Percentiles rank a stretch among this genome's conserved stretches.
Evolutionary conservation across 2,888 invertebrate species (phyloP).

Genomic region (Nephrotoma guestfalica): DNA sequence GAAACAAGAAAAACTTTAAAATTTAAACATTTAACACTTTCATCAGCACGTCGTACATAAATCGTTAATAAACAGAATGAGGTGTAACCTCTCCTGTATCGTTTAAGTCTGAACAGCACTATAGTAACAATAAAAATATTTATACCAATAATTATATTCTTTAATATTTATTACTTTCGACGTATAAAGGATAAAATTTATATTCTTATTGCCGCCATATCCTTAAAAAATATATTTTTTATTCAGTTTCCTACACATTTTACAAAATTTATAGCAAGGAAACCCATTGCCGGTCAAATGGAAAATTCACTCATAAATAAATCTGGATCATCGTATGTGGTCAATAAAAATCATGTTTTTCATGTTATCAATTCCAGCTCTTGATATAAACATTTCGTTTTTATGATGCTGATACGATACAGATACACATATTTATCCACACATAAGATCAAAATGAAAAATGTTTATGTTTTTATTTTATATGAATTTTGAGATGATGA

Average conservation of each 20-base stretch:
- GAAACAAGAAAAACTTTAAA: background rate
- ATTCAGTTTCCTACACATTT: background rate
- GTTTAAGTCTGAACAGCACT: background rate
- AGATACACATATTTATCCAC: background rate
- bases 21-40: background rate
- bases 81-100: background rate
- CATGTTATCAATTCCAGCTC: background rate
- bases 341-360: background rate
- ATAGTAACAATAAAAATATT: background rate
- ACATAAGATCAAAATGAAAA: background rate
- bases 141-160: background rate
- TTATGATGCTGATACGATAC: background rate
- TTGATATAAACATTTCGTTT: background rate
- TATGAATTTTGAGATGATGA: background rate
- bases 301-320: background rate
- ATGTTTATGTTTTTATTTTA: background rate
- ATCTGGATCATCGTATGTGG: background rate
- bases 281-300: background rate
- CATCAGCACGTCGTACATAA: background rate
- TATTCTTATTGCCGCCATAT: background rate
- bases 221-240: background rate
- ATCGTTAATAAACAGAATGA: background rate
- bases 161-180: background rate
- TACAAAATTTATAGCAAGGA: background rate
- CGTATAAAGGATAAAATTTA: background rate